Evolutionary conservation across 2,113 vertebrate species (phyloP).

Genomic region (Pteruthius melanotis): DNA sequence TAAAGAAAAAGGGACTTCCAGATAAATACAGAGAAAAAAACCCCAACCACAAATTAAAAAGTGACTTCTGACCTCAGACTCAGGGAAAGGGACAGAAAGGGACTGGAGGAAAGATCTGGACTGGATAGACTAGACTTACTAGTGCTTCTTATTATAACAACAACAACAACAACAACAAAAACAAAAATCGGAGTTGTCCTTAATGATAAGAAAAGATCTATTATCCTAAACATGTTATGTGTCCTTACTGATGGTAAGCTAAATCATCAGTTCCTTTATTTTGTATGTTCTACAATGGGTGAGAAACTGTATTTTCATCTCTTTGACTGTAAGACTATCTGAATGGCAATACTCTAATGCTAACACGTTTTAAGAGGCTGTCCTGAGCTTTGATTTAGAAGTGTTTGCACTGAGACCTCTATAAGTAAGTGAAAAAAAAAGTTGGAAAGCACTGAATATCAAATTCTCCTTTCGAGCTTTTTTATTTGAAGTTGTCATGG

Average conservation of each 20-base stretch:
- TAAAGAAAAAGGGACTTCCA: slow-evolving; percentile 15
- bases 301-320: not conserved
- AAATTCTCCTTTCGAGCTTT: not conserved
- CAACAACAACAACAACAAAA: too few relatives aligned
- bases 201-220: not conserved
- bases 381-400: not conserved
- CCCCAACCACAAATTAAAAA: not conserved
- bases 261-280: not conserved
- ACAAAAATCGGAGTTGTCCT: not conserved
- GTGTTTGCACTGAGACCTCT: not conserved
- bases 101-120: not conserved
- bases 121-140: not conserved
- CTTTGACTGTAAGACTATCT: not conserved
- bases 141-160: not conserved
- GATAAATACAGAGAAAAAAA: not conserved
- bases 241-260: not conserved
- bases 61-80: not conserved
- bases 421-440: not conserved
- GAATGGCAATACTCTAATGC: not conserved
- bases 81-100: not conserved
- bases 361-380: not conserved
- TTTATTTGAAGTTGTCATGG: slow-evolving; percentile 2
- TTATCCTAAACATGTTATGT: not conserved
- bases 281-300: not conserved
- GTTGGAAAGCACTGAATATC: not conserved